Conservation (phyloP, 2,888 invertebrate species). For the Hemicrepidius hirtus region DNA sequence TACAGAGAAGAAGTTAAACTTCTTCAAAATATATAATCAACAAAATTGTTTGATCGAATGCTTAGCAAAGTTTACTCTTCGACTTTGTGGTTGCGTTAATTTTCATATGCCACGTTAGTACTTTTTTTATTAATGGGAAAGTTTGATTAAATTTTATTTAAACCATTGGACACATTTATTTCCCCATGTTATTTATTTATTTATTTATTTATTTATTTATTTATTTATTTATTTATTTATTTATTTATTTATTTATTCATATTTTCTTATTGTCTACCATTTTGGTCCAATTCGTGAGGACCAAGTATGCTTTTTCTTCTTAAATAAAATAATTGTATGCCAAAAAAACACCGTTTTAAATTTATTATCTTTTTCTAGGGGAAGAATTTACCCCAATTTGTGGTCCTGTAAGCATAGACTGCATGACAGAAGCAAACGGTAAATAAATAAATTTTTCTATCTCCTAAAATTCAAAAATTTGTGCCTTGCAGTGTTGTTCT, state of each 20-base stretch:
- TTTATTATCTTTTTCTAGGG: no score
- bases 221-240: no score
- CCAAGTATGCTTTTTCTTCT: no score
- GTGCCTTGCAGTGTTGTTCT: background rate
- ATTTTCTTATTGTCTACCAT: no score
- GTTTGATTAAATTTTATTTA: background rate
- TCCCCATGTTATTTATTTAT: no score
- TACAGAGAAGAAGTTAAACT: conserved; percentile 78
- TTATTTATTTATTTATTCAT: no score
- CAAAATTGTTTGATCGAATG: conserved; percentile 85
- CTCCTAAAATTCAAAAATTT: background rate
- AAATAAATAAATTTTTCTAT: conserved; percentile 8
- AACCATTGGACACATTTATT: no score
- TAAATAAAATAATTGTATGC: no score
- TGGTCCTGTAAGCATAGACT: conserved; percentile 68
- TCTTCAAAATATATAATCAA: conserved; percentile 82
- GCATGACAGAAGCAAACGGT: conserved; percentile 49
- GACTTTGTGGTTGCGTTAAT: conserved; percentile 80
- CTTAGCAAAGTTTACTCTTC: conserved; percentile 79
- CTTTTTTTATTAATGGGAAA: background rate
- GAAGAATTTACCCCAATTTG: conserved; percentile 75
- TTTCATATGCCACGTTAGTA: conserved; percentile 80
- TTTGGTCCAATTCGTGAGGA: no score
- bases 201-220: no score
- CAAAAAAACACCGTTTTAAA: no score